phyloP scores from a whole-genome alignment of 2,888 invertebrate genomes.

The Orthosia cruda region DNA sequence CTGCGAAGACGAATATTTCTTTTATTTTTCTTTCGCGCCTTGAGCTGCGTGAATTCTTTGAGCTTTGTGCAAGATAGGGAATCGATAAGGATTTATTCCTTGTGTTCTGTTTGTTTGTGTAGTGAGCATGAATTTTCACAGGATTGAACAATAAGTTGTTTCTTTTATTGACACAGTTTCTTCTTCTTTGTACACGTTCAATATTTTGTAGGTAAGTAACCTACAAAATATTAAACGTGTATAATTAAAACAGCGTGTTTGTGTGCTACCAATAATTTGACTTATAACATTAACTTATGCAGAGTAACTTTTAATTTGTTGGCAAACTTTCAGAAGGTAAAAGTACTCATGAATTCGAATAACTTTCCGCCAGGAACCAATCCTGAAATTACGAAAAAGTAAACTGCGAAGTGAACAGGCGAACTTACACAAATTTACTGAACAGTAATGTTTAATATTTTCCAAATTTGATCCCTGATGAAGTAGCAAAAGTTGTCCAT shows the following conservation, averaged over 20 bases:
- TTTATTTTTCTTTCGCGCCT: constrained; percentile 41
- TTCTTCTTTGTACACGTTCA: no score
- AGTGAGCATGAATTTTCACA: constrained; percentile 15
- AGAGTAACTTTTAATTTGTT: neutral
- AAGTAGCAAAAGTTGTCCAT: no score
- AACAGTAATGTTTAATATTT: no score
- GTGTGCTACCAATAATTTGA: neutral
- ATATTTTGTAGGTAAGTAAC: no score
- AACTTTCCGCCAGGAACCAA: neutral
- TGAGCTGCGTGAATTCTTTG: constrained; percentile 27
- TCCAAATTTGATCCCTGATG: no score
- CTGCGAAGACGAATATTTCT: constrained; percentile 21
- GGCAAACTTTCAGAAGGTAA: neutral
- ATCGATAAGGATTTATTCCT: constrained; percentile 23
- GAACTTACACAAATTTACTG: no score
- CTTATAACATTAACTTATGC: neutral
- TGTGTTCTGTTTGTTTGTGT: constrained; percentile 20
- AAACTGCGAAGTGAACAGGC: no score
- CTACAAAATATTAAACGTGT: neutral
- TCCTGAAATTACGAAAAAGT: neutral
- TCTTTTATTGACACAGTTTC: neutral
- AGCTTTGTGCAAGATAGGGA: constrained; percentile 20
- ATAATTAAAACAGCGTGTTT: neutral
- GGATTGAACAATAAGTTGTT: constrained; percentile 16
- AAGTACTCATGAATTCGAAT: neutral